Conservation (phyloP, 1,140 invertebrate genomes). For the honey bee (Apis mellifera) region DNA sequence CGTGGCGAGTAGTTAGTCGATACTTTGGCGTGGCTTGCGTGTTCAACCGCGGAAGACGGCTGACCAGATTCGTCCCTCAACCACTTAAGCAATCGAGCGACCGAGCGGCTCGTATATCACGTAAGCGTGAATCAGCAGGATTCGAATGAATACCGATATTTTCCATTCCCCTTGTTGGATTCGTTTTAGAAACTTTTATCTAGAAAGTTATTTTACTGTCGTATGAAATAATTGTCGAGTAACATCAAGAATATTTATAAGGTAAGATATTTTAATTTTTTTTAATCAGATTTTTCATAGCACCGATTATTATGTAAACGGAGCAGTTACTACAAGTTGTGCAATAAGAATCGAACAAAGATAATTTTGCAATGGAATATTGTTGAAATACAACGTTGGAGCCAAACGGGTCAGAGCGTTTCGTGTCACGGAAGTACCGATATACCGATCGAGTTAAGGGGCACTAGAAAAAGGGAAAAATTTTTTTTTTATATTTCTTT, state of each 20-base stretch:
- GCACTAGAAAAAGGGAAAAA: neutral
- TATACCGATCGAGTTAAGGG: neutral
- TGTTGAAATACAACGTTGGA: neutral
- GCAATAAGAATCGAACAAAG: neutral
- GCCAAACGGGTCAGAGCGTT: conserved; percentile 28
- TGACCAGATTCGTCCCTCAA: conserved; percentile 60
- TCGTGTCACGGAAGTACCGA: conserved; percentile 26
- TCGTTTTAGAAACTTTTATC: neutral
- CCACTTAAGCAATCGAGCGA: conserved; percentile 60
- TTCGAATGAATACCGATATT: conserved; percentile 32
- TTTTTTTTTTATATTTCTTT: too few relatives aligned
- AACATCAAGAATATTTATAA: neutral
- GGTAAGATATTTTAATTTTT: too few relatives aligned
- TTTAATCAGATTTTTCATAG: too few relatives aligned
- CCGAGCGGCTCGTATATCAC: conserved; percentile 47
- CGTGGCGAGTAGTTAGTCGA: conserved; percentile 57
- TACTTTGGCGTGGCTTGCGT: conserved; percentile 36
- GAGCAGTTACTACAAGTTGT: too few relatives aligned
- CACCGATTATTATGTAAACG: too few relatives aligned
- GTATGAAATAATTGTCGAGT: neutral
- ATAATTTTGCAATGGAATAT: neutral
- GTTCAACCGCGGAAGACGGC: conserved; percentile 31
- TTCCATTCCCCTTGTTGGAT: neutral
- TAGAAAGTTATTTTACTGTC: neutral
- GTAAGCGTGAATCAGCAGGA: conserved; percentile 53